Percentiles rank a stretch among this genome's conserved stretches.
phyloP scores from a whole-genome alignment of 2,797 vertebrate species.

The Poeciliopsis paucimaculata region DNA sequence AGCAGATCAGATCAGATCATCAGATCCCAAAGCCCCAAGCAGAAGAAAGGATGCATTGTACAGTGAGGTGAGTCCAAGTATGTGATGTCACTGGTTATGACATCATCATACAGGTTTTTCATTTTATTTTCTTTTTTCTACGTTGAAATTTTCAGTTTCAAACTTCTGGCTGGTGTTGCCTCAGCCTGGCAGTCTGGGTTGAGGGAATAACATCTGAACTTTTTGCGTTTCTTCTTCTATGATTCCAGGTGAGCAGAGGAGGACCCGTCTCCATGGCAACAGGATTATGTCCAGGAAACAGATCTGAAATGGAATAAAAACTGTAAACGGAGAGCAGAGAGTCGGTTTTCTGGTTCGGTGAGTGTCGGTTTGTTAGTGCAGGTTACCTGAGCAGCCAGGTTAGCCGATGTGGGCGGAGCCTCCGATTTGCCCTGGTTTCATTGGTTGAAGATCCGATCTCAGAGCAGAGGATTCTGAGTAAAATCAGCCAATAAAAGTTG shows the following conservation, averaged over 20 bases:
- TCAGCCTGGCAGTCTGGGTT: not conserved
- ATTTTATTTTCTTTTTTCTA: not conserved
- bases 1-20: constrained; percentile 30
- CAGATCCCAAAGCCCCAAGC: constrained; percentile 74
- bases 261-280: constrained; percentile 22
- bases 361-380: not conserved
- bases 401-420: not conserved
- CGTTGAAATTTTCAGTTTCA: not conserved
- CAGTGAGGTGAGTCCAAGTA: constrained; percentile 82
- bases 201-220: not conserved
- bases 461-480: not conserved
- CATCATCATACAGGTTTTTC: not conserved
- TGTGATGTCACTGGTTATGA: not conserved
- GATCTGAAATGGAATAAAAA: not conserved
- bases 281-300: not conserved
- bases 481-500: not conserved
- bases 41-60: constrained; percentile 78
- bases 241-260: constrained; percentile 3
- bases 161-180: not conserved
- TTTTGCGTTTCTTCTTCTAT: constrained; percentile 8
- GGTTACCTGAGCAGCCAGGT: not conserved
- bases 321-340: not conserved
- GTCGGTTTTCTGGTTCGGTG: not conserved
- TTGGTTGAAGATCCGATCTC: not conserved
- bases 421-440: not conserved